Conservation (phyloP, 2,888 invertebrate genomes). For the Endotricha flammealis region DNA sequence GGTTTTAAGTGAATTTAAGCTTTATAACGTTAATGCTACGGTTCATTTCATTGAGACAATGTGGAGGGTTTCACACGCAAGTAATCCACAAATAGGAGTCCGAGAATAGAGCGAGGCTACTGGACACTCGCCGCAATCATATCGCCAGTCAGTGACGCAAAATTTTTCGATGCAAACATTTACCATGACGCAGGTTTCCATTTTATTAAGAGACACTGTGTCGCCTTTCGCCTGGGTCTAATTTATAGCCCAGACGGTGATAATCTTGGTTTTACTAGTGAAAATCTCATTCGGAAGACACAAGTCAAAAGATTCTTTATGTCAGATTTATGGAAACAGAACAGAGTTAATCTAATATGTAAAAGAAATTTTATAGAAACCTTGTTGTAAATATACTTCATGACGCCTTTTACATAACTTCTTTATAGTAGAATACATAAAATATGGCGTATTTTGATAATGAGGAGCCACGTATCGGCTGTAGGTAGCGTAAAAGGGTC, state of each 20-base stretch:
- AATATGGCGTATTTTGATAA: no score
- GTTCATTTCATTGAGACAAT: constrained; percentile 44
- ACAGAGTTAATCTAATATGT: no score
- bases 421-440: no score
- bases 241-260: neutral
- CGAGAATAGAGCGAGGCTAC: constrained; percentile 78
- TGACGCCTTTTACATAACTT: no score
- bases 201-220: constrained; percentile 16
- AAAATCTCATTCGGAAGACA: no score
- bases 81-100: constrained; percentile 74
- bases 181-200: constrained; percentile 16
- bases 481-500: no score
- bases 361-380: no score
- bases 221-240: constrained; percentile 3
- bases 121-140: constrained; percentile 62
- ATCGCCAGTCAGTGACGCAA: constrained; percentile 57
- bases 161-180: constrained; percentile 34
- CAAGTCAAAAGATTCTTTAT: no score
- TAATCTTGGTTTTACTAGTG: no score
- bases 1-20: constrained; percentile 35
- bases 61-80: constrained; percentile 54
- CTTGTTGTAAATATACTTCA: no score
- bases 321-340: no score
- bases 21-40: constrained; percentile 41
- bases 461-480: no score